These are phyloP conservation scores for Steromphala cineraria DNA, from an alignment of 2,888 invertebrate genomes.

Conservation along the genomic window DNA sequence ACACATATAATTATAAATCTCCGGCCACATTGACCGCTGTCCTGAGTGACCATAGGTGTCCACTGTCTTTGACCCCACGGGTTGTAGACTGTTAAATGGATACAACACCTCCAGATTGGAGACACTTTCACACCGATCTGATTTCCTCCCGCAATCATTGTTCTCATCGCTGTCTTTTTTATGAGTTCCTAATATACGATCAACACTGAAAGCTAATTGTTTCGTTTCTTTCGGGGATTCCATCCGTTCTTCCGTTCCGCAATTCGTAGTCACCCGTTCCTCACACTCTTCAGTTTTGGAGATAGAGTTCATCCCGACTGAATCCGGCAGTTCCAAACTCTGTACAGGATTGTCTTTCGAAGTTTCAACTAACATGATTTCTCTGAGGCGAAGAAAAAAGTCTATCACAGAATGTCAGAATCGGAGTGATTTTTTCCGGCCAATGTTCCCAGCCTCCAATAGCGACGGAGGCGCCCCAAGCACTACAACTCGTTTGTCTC, in stretches of 20 bases:
- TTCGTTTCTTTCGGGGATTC: neutral
- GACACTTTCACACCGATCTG: neutral
- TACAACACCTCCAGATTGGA: neutral
- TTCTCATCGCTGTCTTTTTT: neutral
- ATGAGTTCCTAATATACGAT: neutral
- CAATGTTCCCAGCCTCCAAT: neutral
- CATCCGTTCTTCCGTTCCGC: slow-evolving; percentile 2
- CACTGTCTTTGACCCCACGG: neutral
- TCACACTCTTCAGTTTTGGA: slow-evolving; percentile 6
- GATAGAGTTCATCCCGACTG: neutral
- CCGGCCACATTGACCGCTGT: neutral
- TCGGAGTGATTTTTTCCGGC: slow-evolving; percentile 11
- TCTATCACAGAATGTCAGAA: slow-evolving; percentile 1
- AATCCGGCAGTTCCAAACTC: neutral
- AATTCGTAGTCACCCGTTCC: slow-evolving; percentile 1
- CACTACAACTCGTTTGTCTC: neutral
- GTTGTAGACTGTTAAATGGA: neutral
- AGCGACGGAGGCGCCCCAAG: neutral
- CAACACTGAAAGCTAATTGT: slow-evolving; percentile 7
- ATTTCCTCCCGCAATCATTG: neutral
- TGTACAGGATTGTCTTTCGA: neutral
- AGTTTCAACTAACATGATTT: slow-evolving; percentile 13
- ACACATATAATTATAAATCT: slow-evolving; percentile 26
- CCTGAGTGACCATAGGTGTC: neutral
- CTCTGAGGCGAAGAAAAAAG: neutral